Percentiles rank a stretch among this genome's conserved stretches.
phyloP scores from a whole-genome alignment of 1,140 invertebrate species.

The Tetramorium alpestre region DNA sequence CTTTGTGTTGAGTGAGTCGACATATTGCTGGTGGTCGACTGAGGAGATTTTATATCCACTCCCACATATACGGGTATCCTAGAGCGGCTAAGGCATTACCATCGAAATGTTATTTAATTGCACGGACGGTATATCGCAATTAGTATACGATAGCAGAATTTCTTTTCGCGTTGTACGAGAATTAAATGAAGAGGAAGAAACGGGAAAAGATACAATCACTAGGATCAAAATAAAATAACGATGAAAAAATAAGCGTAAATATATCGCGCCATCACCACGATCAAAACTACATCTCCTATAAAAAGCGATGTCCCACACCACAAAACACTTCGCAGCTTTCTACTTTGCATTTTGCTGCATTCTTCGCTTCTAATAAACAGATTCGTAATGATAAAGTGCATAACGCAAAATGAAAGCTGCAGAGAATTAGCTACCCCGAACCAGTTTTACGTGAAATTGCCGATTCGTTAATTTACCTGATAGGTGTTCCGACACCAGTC shows the following conservation, averaged over 20 bases:
- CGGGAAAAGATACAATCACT: background rate
- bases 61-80: conserved; percentile 86
- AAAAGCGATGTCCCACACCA: background rate
- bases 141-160: background rate
- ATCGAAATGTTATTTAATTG: conserved; percentile 63
- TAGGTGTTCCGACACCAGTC: conserved; percentile 90
- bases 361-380: background rate
- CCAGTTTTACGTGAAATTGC: conserved; percentile 12
- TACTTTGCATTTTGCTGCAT: background rate
- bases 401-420: conserved; percentile 33
- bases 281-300: background rate
- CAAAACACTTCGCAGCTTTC: conserved; percentile 9
- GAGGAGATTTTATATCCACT: conserved; percentile 84
- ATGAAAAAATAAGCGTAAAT: conserved; percentile 12
- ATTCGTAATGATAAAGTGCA: background rate
- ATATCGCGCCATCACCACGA: conserved; percentile 16
- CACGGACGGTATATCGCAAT: background rate
- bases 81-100: conserved; percentile 85
- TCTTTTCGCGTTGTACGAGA: background rate
- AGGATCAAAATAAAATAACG: background rate
- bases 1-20: conserved; percentile 85
- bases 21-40: conserved; percentile 85
- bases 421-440: background rate
- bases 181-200: conserved; percentile 13
- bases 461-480: conserved; percentile 88